Conservation (phyloP, 2,888 invertebrate genomes). For the Microctonus hyperodae region DNA sequence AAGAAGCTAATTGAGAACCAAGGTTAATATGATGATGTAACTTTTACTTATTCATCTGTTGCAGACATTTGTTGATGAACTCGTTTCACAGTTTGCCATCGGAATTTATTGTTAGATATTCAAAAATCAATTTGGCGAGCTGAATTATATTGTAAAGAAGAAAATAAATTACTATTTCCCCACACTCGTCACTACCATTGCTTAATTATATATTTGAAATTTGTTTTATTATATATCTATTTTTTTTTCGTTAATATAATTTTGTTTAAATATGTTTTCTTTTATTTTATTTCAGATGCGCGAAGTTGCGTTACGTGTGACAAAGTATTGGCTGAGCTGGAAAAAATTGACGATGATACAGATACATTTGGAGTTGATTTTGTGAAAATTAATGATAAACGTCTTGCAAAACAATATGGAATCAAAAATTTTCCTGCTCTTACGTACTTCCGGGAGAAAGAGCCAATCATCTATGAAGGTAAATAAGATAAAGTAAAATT, state of each 20-base stretch:
- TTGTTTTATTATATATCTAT: neutral
- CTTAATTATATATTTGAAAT: neutral
- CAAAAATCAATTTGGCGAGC: slow-evolving; percentile 5
- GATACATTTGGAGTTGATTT: slow-evolving; percentile 94
- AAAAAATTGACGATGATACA: slow-evolving; percentile 95
- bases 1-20: slow-evolving; percentile 20
- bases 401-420: slow-evolving; percentile 95
- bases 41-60: slow-evolving; percentile 8
- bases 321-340: slow-evolving; percentile 88
- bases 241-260: neutral
- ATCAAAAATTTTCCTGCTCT: slow-evolving; percentile 95
- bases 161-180: neutral
- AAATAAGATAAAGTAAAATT: slow-evolving; percentile 44
- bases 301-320: slow-evolving; percentile 92
- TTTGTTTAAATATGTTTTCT: neutral
- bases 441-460: slow-evolving; percentile 95
- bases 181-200: neutral
- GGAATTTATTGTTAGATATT: neutral
- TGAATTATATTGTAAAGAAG: neutral
- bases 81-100: slow-evolving; percentile 12
- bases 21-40: slow-evolving; percentile 22
- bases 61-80: slow-evolving; percentile 21
- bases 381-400: slow-evolving; percentile 95
- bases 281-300: slow-evolving; percentile 72
- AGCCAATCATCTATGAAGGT: slow-evolving; percentile 96